phyloP scores from a whole-genome alignment of 2,797 vertebrate genomes.

The Alosa sapidissima region DNA sequence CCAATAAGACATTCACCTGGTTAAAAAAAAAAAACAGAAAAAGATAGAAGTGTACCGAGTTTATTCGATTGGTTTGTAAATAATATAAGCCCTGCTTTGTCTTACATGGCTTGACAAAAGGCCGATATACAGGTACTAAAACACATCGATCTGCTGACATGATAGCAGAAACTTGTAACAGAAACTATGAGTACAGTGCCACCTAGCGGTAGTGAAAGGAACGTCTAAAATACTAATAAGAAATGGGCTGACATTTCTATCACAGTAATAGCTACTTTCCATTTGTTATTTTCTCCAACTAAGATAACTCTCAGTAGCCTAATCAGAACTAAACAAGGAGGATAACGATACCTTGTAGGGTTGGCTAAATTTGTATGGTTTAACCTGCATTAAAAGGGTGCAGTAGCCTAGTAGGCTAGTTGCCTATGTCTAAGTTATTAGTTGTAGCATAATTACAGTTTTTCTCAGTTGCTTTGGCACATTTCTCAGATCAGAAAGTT shows the following conservation, averaged over 20 bases:
- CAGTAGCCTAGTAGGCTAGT: too few relatives aligned
- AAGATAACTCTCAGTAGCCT: background rate
- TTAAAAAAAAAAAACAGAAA: too few relatives aligned
- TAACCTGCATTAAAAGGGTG: background rate
- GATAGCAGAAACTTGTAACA: too few relatives aligned
- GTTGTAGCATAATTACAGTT: too few relatives aligned
- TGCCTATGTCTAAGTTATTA: too few relatives aligned
- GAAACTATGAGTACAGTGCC: background rate
- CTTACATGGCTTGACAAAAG: background rate
- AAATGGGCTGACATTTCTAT: background rate
- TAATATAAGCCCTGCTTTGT: background rate
- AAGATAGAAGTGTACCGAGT: background rate
- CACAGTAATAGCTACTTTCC: background rate
- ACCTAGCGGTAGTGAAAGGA: background rate
- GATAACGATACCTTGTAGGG: too few relatives aligned
- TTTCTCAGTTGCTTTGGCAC: too few relatives aligned
- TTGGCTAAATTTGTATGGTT: too few relatives aligned
- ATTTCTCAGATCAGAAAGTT: too few relatives aligned
- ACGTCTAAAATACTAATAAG: background rate
- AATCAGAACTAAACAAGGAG: background rate
- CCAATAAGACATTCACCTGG: background rate
- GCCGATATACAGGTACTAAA: background rate
- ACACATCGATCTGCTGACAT: background rate
- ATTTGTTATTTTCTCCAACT: background rate
- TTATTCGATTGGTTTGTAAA: background rate